Conservation (phyloP, 2,113 vertebrate species). For the Oryctolagus cuniculus region DNA sequence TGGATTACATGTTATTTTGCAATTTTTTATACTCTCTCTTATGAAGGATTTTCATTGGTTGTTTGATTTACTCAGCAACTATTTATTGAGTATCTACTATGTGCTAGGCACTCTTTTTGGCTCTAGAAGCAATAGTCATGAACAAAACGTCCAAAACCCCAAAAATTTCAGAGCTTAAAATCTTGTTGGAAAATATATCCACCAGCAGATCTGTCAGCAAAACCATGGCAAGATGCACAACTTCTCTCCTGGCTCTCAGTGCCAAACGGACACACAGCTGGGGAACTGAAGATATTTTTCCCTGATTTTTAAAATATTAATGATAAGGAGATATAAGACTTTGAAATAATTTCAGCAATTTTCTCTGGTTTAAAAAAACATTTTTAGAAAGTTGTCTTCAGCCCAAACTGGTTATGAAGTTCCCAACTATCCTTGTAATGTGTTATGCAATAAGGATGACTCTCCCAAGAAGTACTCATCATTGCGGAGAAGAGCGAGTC, state of each 20-base stretch:
- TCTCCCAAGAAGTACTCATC: slow-evolving; percentile 2
- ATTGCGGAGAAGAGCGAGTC: neutral
- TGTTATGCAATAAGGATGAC: neutral
- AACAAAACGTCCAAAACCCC: neutral
- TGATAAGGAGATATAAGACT: neutral
- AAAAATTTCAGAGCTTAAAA: neutral
- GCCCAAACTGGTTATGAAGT: slow-evolving; percentile 39
- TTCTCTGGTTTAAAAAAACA: slow-evolving; percentile 35
- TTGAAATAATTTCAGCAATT: slow-evolving; percentile 59
- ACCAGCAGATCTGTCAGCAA: neutral
- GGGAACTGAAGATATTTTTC: neutral
- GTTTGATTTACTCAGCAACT: neutral
- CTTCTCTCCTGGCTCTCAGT: neutral
- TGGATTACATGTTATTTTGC: neutral
- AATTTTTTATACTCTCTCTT: slow-evolving; percentile 30
- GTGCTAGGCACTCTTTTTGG: neutral
- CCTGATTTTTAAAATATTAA: slow-evolving; percentile 60
- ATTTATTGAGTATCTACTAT: slow-evolving; percentile 8
- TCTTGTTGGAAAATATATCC: slow-evolving; percentile 1
- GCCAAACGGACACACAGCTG: neutral
- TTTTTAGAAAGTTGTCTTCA: slow-evolving; percentile 10
- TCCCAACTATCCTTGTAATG: neutral
- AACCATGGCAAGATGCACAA: neutral
- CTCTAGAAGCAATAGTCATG: neutral
- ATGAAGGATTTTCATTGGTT: slow-evolving; percentile 1